phyloP scores from a whole-genome alignment of 2,797 vertebrate genomes.

The Neosilurus mollespiculum region DNA sequence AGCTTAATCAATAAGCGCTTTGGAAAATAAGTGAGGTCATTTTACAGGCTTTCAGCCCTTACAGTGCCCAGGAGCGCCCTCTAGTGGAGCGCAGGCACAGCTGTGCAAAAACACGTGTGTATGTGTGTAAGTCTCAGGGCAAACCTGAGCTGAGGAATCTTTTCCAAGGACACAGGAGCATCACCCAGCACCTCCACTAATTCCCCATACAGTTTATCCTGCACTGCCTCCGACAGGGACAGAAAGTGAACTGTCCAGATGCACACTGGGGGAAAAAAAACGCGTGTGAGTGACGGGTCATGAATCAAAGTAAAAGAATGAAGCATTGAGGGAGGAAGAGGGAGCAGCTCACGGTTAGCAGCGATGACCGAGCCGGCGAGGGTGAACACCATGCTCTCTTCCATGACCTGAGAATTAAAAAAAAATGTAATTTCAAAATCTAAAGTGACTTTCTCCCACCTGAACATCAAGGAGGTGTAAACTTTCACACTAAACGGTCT shows the following conservation, averaged over 20 bases:
- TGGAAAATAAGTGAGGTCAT: too few relatives aligned
- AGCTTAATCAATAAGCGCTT: too few relatives aligned
- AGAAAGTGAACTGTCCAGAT: constrained; percentile 93
- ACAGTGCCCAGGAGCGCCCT: background rate
- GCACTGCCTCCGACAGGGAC: constrained; percentile 84
- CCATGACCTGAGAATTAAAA: constrained; percentile 78
- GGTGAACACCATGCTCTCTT: constrained; percentile 96
- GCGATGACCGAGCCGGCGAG: constrained; percentile 89
- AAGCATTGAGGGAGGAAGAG: background rate
- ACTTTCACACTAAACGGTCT: background rate
- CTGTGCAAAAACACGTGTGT: background rate
- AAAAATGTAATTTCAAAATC: background rate
- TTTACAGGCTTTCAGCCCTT: background rate
- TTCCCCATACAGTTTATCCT: constrained; percentile 86
- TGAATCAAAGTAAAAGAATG: background rate
- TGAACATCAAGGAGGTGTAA: background rate
- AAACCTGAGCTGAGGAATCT: constrained; percentile 89
- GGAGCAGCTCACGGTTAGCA: constrained; percentile 86
- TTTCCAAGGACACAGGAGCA: constrained; percentile 81
- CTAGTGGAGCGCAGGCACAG: background rate
- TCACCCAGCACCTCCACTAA: constrained; percentile 82
- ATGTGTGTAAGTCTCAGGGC: constrained; percentile 33
- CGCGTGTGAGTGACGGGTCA: background rate
- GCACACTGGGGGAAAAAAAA: constrained; percentile 77
- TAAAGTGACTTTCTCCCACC: background rate